Base-by-base conservation (phyloP, 1,140 invertebrate species). In the Helicorthomorpha holstii region DNA sequence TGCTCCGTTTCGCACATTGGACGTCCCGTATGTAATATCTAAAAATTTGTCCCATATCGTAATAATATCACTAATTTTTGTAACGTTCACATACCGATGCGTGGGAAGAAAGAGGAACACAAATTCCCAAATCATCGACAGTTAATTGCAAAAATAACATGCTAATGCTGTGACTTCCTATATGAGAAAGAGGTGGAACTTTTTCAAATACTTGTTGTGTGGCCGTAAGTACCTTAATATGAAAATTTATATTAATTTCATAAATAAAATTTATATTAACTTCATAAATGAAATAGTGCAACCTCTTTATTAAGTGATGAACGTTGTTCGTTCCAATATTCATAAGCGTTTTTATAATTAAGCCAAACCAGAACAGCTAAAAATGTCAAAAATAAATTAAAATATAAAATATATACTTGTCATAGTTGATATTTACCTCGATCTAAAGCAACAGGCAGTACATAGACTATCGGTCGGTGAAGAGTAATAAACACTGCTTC, bases 281-380 rank as follows among this genome's bases (percentile, higher is more conserved):
- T 19, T 21, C 19, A 4, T 19, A 4, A 45, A 7, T 45, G 4
- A 45, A 7, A 4, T 45, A 4, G 22, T 7, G n/a, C 22, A 45
- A 64, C 62, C 50, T 64, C 62, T 50, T 83, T 85, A 60, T 87
- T 91, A 1, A 92, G 69, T 63, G 81, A 86, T 0, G 83, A 79
- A 22, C 91, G 69, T 67, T 96, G 93, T 64, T 96, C 92, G 57
- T 90, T 93, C 92, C 93, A 98, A 69, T 96, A 97, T 64, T 97
- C 92, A 62, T 97, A 97, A 0, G 93, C 92, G 69, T 95, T 96
- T 69, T 95, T 95, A 64, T 97, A 98, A 69, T 96, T 97, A 43
- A 97, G 70, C 92, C 92, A 97, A 7, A 97, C 91, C 1, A 97
- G 74, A 54, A 98, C 93, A 25, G 92, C 92, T 71, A 53, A 23